Conservation (phyloP, 1,140 invertebrate species). For the Penaeus vannamei region DNA sequence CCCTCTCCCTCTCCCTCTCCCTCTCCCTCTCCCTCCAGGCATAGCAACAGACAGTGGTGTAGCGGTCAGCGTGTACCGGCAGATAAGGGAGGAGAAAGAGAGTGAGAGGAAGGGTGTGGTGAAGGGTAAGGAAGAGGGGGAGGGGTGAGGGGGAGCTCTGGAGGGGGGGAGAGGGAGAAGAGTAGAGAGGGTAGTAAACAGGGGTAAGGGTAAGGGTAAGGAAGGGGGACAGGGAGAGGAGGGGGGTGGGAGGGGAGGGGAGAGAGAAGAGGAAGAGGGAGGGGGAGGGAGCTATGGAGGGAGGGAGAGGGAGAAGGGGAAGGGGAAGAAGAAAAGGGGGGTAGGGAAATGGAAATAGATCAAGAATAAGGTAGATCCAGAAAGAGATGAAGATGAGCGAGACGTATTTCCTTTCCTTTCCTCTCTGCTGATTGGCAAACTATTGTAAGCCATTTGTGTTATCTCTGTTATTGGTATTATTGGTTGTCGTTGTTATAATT, state of each 20-base stretch:
- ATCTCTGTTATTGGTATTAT: too few relatives aligned
- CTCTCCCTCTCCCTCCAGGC: neutral
- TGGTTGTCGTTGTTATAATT: neutral
- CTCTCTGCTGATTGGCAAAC: too few relatives aligned
- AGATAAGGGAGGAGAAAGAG: too few relatives aligned
- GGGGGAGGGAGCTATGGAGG: neutral
- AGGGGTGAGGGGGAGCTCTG: neutral
- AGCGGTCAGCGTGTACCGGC: too few relatives aligned
- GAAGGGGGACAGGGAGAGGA: neutral
- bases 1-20: neutral
- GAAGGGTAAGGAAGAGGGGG: neutral
- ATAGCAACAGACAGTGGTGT: too few relatives aligned
- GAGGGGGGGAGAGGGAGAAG: neutral
- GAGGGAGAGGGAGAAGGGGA: neutral
- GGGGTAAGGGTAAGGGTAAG: neutral
- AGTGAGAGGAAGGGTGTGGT: neutral
- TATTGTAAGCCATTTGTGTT: too few relatives aligned
- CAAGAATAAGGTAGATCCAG: neutral
- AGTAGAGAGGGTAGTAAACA: too few relatives aligned
- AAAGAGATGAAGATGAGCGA: too few relatives aligned
- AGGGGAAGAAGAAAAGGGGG: neutral
- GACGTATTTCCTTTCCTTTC: too few relatives aligned
- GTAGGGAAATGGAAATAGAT: neutral
- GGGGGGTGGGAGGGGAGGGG: neutral
- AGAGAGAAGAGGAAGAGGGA: neutral